These are phyloP conservation scores for Stigmatopora nigra DNA, from an alignment of 2,113 vertebrate species.

Conservation along the genomic window DNA sequence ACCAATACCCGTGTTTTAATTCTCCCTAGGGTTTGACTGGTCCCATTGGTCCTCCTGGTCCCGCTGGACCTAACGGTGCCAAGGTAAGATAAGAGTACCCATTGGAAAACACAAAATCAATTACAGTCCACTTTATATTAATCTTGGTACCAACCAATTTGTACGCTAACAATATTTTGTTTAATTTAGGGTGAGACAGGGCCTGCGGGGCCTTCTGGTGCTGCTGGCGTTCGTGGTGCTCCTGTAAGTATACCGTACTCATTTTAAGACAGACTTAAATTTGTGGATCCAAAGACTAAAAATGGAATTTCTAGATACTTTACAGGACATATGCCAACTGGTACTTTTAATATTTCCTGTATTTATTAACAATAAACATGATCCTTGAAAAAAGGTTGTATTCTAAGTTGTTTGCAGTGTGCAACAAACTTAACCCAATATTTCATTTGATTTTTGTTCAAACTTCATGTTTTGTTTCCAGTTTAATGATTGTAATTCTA, in stretches of 20 bases:
- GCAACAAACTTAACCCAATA: background rate
- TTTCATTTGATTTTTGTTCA: background rate
- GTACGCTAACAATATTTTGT: background rate
- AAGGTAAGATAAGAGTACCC: constrained; percentile 73
- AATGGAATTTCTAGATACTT: background rate
- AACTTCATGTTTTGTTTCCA: background rate
- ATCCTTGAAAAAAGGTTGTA: background rate
- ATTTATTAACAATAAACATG: background rate
- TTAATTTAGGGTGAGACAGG: constrained; percentile 83
- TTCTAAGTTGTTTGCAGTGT: background rate
- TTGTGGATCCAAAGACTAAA: background rate
- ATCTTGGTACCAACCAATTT: background rate
- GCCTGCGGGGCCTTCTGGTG: constrained; percentile 75
- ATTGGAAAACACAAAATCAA: background rate
- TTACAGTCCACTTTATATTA: background rate
- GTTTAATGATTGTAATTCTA: background rate
- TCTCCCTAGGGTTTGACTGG: constrained; percentile 83
- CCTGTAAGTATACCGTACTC: constrained; percentile 75
- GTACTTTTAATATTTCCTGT: background rate
- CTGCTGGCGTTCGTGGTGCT: constrained; percentile 81
- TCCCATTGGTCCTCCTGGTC: constrained; percentile 91
- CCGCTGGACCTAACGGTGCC: constrained; percentile 85
- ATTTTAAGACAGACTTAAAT: background rate
- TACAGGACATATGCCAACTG: background rate
- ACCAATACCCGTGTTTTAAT: constrained; percentile 1